Percentiles rank a stretch among this genome's conserved stretches.
These are phyloP conservation scores for Apogon hyalosoma DNA, from an alignment of 2,797 vertebrate species.

Conservation along the genomic window DNA sequence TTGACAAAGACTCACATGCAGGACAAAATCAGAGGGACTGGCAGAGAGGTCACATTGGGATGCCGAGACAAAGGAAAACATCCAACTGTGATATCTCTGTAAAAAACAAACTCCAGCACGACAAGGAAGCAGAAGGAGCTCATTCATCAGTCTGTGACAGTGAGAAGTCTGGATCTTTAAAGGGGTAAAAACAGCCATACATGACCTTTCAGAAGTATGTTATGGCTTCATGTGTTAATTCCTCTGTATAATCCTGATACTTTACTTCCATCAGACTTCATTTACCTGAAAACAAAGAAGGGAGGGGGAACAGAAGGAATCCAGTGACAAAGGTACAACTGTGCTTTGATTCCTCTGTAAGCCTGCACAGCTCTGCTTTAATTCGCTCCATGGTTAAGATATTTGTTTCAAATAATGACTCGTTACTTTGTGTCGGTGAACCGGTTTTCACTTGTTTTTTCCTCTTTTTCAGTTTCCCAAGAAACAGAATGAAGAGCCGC, in stretches of 20 bases:
- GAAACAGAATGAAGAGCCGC: slow-evolving; percentile 84
- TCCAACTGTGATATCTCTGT: slow-evolving; percentile 70
- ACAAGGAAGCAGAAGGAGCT: slow-evolving; percentile 49
- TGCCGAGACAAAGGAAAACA: slow-evolving; percentile 64
- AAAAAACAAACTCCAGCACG: slow-evolving; percentile 59
- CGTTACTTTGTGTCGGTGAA: neutral
- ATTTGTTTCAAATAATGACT: no score
- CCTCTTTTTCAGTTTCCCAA: slow-evolving; percentile 73
- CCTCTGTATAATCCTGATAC: neutral
- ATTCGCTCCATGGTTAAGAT: no score
- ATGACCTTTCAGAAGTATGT: no score
- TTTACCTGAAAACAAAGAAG: slow-evolving; percentile 75
- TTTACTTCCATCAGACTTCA: slow-evolving; percentile 54
- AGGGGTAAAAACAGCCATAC: slow-evolving; percentile 67
- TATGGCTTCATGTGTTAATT: neutral
- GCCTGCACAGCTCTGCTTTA: no score
- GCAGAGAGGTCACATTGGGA: slow-evolving; percentile 64
- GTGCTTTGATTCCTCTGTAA: slow-evolving; percentile 2
- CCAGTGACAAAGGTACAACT: slow-evolving; percentile 76
- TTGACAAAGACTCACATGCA: slow-evolving; percentile 34
- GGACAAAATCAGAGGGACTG: slow-evolving; percentile 52
- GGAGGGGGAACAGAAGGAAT: slow-evolving; percentile 71
- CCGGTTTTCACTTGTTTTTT: slow-evolving; percentile 2
- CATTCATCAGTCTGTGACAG: slow-evolving; percentile 55
- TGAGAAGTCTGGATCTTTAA: slow-evolving; percentile 51